Base-by-base conservation (phyloP, 2,113 vertebrate genomes). In the Aldabrachelys gigantea region DNA sequence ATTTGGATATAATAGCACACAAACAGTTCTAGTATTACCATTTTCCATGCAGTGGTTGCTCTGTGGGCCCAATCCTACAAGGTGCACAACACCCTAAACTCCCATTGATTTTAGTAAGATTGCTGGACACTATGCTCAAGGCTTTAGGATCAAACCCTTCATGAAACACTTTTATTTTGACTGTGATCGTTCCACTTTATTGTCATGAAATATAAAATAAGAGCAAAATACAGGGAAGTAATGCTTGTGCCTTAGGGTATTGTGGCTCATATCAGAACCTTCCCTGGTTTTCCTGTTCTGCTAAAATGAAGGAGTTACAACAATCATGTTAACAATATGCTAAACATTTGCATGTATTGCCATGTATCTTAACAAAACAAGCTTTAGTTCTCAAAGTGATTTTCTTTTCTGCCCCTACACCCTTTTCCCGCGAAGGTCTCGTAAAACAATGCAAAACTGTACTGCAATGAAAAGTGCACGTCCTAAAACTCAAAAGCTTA, bases 161-260 rank as follows among this genome's bases (percentile, higher is more conserved):
- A 96, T 93, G 95, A 95, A 90, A 49, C 88, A 86, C 87, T 95
- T 96, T 94, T 97, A 95, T 98, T 98, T 97, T 94, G 21, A 90
- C 47, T 95, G 84, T 95, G 95, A 96, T 95, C 94, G 97, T 95
- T 92, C 92, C 57, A 80, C 57, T 93, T 92, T 88, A 88, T 94
- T 97, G 97, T 94, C 96, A 96, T 59, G 87, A 91, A 96, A 92
- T 91, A 96, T 94, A 97, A 98, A 97, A 91, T 92, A 93, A 69
- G 84, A 96, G 89, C 89, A 98, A 98, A 98, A 98, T 98, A 93
- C 96, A 98, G 96, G 98, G 98, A 98, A 98, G 93, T 97, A 65
- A 56, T 89, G 10, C 78, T 81, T 56, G 84, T 92, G 96, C 98
- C 97, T 87, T 57, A 80, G 85, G 89, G 89, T 81, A 98, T 98